Evolutionary conservation across 1,140 invertebrate species (phyloP).

Genomic region (Panagrolaimus sp.): DNA sequence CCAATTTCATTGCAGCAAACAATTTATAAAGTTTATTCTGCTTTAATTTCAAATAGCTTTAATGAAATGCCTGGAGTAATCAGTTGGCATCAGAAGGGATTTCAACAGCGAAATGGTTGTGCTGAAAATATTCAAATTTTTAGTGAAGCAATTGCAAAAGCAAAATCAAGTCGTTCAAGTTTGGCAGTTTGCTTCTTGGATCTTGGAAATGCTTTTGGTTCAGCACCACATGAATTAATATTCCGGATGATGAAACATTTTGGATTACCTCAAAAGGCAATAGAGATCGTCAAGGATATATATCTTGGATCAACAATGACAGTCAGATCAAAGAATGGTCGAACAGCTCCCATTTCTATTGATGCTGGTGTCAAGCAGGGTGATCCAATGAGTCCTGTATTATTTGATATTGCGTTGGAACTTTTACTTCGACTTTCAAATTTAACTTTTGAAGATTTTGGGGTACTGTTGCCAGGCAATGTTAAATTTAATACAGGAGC

Average conservation of each 20-base stretch:
- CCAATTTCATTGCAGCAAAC: slow-evolving; percentile 17
- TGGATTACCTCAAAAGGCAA: background rate
- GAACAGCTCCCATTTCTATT: background rate
- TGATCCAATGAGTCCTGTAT: background rate
- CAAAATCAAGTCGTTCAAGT: background rate
- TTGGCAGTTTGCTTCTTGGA: slow-evolving; percentile 12
- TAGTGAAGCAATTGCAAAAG: slow-evolving; percentile 12
- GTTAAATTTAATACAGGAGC: background rate
- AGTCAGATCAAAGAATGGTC: background rate
- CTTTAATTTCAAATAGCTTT: background rate
- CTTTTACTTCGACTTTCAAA: background rate
- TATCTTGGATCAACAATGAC: background rate
- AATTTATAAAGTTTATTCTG: slow-evolving; percentile 19
- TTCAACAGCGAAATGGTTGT: slow-evolving; percentile 10
- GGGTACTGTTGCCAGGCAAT: background rate
- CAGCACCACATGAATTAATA: slow-evolving; percentile 20
- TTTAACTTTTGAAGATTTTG: background rate
- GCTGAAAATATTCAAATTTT: slow-evolving; percentile 19
- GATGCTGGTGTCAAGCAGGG: slow-evolving; percentile 1
- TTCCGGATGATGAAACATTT: background rate
- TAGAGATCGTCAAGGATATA: background rate
- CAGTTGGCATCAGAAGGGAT: slow-evolving; percentile 20
- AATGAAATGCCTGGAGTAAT: background rate
- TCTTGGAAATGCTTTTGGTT: slow-evolving; percentile 16
- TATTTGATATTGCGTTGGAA: background rate